Evolutionary conservation across 2,797 vertebrate genomes (phyloP).

Genomic region (Mionectes olivaceus): DNA sequence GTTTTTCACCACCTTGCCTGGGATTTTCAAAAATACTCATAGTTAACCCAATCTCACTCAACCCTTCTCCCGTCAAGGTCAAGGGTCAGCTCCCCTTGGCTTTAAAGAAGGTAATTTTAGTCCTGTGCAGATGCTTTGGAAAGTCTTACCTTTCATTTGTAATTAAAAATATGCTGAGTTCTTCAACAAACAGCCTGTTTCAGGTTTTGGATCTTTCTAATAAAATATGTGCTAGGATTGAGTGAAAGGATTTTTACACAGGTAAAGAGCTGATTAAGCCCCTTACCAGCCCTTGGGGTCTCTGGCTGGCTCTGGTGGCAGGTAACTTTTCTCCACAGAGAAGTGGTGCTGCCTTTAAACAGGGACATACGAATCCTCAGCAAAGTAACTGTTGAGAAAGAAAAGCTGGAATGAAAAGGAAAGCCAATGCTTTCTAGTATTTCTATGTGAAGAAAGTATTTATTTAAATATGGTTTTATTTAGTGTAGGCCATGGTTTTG

Average conservation of each 20-base stretch:
- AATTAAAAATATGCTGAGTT: background rate
- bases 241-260: background rate
- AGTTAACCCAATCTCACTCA: background rate
- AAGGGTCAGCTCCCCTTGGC: constrained; percentile 10
- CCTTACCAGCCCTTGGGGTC: background rate
- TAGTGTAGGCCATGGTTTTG: background rate
- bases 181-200: background rate
- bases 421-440: background rate
- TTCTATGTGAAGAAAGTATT: background rate
- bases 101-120: constrained; percentile 5
- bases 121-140: constrained; percentile 2
- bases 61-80: background rate
- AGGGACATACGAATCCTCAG: background rate
- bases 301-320: background rate
- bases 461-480: background rate
- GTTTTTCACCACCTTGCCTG: constrained; percentile 39
- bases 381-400: background rate
- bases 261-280: background rate
- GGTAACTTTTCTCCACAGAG: background rate
- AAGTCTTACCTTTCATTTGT: constrained; percentile 24
- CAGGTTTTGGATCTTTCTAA: background rate
- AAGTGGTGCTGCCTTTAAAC: background rate
- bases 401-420: background rate
- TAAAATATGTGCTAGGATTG: background rate
- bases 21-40: background rate